phyloP scores from a whole-genome alignment of 2,797 vertebrate genomes.

The Paedocypris micromegethes region DNA sequence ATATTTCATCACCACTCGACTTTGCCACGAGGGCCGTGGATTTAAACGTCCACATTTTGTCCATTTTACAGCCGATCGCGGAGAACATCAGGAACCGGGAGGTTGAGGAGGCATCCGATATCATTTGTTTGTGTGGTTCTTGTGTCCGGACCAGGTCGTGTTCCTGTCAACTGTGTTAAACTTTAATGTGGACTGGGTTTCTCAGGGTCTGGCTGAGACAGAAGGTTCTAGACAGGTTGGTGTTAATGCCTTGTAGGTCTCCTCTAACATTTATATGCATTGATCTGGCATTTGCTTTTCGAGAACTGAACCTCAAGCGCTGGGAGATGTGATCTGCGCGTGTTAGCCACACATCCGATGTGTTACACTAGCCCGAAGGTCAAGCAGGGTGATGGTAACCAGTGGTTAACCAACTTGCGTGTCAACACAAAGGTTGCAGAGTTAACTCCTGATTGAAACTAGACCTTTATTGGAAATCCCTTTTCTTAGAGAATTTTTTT shows the following conservation, averaged over 20 bases:
- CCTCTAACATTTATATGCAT: no score
- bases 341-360: conserved; percentile 20
- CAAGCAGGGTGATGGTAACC: conserved; percentile 6
- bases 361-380: conserved; percentile 16
- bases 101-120: neutral
- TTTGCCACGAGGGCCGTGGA: neutral
- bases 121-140: conserved; percentile 1
- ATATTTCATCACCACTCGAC: conserved; percentile 33
- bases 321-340: conserved; percentile 21
- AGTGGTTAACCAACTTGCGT: neutral
- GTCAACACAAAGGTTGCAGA: conserved; percentile 4
- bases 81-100: no score
- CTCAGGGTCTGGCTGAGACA: conserved; percentile 33
- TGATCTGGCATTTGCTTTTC: no score
- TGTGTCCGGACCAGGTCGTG: conserved; percentile 10
- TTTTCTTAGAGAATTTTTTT: neutral
- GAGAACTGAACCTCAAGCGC: neutral
- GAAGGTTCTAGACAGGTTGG: conserved; percentile 29
- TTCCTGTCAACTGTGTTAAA: conserved; percentile 33
- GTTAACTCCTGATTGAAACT: neutral
- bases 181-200: conserved; percentile 50
- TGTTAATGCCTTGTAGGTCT: conserved; percentile 9
- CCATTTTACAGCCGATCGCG: neutral
- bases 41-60: conserved; percentile 25
- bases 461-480: neutral